Conservation (phyloP, 1,140 invertebrate species). For the Leptonema lineaticorne region DNA sequence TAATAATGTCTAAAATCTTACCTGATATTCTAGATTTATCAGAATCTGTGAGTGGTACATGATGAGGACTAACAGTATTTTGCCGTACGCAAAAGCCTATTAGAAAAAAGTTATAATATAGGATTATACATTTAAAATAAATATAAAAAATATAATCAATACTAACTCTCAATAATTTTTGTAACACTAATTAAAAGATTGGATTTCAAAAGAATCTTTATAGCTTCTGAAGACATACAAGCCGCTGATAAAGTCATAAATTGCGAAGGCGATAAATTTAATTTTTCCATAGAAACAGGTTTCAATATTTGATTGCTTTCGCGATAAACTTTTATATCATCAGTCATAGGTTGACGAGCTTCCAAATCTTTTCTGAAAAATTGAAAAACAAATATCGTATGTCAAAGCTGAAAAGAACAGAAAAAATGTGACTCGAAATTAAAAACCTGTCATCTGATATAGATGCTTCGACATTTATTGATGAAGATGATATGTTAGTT, state of each 20-base stretch:
- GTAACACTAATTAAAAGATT: constrained; percentile 62
- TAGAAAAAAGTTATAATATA: constrained; percentile 22
- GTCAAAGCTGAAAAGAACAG: neutral
- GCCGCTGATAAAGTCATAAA: constrained; percentile 73
- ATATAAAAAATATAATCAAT: neutral
- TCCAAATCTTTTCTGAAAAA: constrained; percentile 52
- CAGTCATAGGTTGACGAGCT: constrained; percentile 63
- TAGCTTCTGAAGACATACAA: constrained; percentile 73
- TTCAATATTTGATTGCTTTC: constrained; percentile 51
- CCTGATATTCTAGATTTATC: constrained; percentile 31
- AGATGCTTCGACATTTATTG: constrained; percentile 51
- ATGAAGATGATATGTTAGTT: constrained; percentile 35
- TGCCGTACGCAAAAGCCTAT: constrained; percentile 34
- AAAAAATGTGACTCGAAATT: neutral
- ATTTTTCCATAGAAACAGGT: constrained; percentile 35
- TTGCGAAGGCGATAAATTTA: constrained; percentile 64
- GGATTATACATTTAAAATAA: neutral
- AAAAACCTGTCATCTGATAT: constrained; percentile 59
- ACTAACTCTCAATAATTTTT: constrained; percentile 46
- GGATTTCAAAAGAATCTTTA: constrained; percentile 73
- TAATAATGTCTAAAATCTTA: constrained; percentile 7
- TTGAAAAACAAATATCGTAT: neutral
- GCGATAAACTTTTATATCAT: constrained; percentile 68
- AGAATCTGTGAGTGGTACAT: constrained; percentile 18
- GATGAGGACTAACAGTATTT: constrained; percentile 3